A percentile compares a stretch with the other conserved stretches of the same genome.
Conservation (phyloP, 2,113 vertebrate genomes). For the Ctenodactylus gundi region DNA sequence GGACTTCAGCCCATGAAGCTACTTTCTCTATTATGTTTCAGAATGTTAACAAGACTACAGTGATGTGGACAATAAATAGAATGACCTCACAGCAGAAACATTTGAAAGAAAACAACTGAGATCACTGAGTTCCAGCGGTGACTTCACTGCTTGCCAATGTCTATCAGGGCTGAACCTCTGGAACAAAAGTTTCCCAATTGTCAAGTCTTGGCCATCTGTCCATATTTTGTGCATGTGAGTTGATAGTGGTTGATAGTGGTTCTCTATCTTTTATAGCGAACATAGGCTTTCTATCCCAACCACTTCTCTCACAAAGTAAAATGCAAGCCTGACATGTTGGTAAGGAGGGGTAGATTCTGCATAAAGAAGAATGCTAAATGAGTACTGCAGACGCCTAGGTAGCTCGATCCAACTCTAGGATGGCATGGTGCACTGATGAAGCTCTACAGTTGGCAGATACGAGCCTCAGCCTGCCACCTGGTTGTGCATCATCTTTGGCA, state of each 20-base stretch:
- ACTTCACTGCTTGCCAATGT: not conserved
- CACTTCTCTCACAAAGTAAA: not conserved
- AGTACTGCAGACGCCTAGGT: not conserved
- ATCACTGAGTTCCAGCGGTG: not conserved
- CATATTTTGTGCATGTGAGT: not conserved
- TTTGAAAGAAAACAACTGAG: not conserved
- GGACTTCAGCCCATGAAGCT: not conserved
- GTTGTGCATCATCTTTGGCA: not conserved
- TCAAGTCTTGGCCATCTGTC: not conserved
- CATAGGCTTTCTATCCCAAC: not conserved
- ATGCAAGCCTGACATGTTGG: not conserved
- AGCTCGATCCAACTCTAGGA: not conserved
- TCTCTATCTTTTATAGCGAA: not conserved
- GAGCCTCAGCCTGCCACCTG: not conserved
- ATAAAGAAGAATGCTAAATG: not conserved
- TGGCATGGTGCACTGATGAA: no score
- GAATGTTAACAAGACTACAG: not conserved
- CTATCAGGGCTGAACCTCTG: not conserved
- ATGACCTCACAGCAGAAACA: not conserved
- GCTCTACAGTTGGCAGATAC: not conserved
- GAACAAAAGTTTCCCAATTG: not conserved
- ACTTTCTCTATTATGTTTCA: not conserved
- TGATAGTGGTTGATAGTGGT: not conserved
- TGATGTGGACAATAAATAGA: not conserved
- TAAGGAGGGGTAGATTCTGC: not conserved